A percentile compares a stretch with the other conserved stretches of the same genome.
Evolutionary conservation across 2,113 vertebrate species (phyloP).

Genomic region (Trematocara stigmaticum): DNA sequence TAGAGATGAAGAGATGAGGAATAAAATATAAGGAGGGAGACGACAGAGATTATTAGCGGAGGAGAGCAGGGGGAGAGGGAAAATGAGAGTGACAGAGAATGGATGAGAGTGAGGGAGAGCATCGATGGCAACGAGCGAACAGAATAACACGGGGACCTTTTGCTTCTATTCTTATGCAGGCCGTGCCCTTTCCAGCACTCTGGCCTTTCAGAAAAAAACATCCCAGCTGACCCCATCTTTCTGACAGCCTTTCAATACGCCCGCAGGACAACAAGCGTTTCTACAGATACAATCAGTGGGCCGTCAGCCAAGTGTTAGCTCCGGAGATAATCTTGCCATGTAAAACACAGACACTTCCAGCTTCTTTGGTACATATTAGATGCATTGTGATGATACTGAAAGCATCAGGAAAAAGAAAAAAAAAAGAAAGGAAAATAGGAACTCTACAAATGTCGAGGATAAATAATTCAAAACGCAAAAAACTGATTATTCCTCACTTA

Average conservation of each 20-base stretch:
- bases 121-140: slow-evolving; percentile 37
- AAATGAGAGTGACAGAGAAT: background rate
- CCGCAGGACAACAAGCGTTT: slow-evolving; percentile 51
- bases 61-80: background rate
- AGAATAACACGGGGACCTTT: slow-evolving; percentile 47
- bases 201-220: slow-evolving; percentile 40
- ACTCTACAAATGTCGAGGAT: background rate
- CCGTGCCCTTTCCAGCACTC: slow-evolving; percentile 49
- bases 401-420: background rate
- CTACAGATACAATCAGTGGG: slow-evolving; percentile 48
- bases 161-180: slow-evolving; percentile 36
- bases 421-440: background rate
- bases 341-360: slow-evolving; percentile 21
- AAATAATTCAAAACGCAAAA: background rate
- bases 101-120: slow-evolving; percentile 2
- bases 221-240: slow-evolving; percentile 34
- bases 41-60: background rate
- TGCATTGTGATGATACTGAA: background rate
- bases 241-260: slow-evolving; percentile 51
- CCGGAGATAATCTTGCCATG: slow-evolving; percentile 29
- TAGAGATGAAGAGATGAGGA: background rate
- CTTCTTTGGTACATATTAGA: slow-evolving; percentile 1
- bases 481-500: slow-evolving; percentile 47
- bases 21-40: background rate
- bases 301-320: slow-evolving; percentile 29